These are phyloP conservation scores for Porites lutea DNA, from an alignment of 64 coral and sea anemone genomes.

Conservation along the genomic window DNA sequence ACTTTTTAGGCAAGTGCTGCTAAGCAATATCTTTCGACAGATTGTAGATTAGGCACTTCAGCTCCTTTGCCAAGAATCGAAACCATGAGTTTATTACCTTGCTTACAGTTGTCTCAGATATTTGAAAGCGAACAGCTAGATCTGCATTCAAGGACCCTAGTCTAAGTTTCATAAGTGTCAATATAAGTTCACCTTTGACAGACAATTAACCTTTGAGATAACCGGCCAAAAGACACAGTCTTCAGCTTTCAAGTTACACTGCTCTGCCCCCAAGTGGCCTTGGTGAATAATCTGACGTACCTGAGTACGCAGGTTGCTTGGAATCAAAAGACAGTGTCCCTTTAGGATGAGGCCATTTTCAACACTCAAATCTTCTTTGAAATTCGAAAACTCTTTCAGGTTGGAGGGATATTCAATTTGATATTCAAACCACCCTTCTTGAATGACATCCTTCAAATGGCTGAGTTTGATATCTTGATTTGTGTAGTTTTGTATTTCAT, in stretches of 20 bases:
- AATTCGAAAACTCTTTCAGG: conserved; percentile 45
- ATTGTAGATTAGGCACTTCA: conserved; percentile 52
- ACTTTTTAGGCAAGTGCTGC: conserved; percentile 35
- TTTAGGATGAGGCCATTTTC: conserved; percentile 68
- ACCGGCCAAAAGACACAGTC: conserved; percentile 52
- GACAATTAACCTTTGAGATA: conserved; percentile 41
- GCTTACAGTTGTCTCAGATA: conserved; percentile 55
- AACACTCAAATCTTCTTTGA: conserved; percentile 59
- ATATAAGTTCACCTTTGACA: conserved; percentile 50
- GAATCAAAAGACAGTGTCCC: conserved; percentile 17
- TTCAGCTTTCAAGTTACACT: conserved; percentile 56
- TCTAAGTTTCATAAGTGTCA: conserved; percentile 61
- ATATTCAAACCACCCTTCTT: conserved; percentile 50
- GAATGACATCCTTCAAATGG: too few relatives aligned
- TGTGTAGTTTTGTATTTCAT: conserved; percentile 23
- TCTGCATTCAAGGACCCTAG: conserved; percentile 60
- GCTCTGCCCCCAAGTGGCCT: conserved; percentile 38
- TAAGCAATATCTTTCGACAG: conserved; percentile 29
- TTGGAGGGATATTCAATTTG: background rate
- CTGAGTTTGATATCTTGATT: conserved; percentile 27
- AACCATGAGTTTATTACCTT: conserved; percentile 40
- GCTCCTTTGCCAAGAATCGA: conserved; percentile 34
- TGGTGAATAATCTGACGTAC: conserved; percentile 50
- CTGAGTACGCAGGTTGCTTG: conserved; percentile 4
- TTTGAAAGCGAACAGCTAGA: conserved; percentile 48